phyloP scores from a whole-genome alignment of 2,113 vertebrate species.

The Uria lomvia region DNA sequence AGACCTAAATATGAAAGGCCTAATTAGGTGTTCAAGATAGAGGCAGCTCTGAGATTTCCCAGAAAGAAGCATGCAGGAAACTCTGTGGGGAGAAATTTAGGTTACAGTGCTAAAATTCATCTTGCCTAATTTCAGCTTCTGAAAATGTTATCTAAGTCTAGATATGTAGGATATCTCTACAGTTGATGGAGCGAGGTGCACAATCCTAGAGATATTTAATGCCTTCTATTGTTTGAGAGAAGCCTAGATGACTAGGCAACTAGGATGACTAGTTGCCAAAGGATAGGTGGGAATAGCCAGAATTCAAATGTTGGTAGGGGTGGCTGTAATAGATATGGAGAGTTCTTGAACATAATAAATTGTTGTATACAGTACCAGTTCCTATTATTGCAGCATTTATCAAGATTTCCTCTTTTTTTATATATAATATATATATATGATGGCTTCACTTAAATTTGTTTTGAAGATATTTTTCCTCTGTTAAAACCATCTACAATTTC shows the following conservation, averaged over 20 bases:
- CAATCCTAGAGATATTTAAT: background rate
- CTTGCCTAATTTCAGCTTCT: background rate
- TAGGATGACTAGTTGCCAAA: background rate
- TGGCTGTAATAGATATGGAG: background rate
- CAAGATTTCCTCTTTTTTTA: background rate
- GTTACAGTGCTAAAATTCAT: background rate
- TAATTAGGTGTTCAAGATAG: background rate
- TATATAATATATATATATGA: background rate
- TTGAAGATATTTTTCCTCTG: background rate
- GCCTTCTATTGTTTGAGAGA: background rate
- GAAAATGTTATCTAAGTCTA: background rate
- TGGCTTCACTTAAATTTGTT: background rate
- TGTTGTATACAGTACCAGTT: background rate
- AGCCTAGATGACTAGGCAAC: background rate
- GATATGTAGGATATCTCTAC: background rate
- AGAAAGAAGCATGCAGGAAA: background rate
- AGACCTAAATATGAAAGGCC: background rate
- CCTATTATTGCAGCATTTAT: background rate
- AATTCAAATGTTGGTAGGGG: background rate
- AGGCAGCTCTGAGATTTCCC: background rate
- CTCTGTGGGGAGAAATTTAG: background rate
- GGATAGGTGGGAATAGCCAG: background rate
- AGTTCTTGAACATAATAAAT: background rate
- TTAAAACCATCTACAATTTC: background rate
- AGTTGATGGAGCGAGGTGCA: background rate